phyloP scores from a whole-genome alignment of 2,113 vertebrate species.

The Epinephelus cyanopodus region DNA sequence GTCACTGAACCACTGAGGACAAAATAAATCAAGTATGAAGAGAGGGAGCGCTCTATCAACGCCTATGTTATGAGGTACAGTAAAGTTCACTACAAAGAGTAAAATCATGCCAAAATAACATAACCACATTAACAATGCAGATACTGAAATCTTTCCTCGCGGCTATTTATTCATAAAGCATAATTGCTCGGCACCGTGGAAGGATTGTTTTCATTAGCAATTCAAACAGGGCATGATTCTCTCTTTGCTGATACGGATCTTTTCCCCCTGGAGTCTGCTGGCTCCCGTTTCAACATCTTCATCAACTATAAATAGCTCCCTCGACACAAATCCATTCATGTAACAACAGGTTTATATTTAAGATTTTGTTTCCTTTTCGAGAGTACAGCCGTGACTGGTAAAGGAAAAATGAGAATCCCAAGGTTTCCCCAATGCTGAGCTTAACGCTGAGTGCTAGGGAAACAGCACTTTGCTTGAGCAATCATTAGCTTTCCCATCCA shows the following conservation, averaged over 20 bases:
- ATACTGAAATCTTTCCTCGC: slow-evolving; percentile 35
- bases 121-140: slow-evolving; percentile 25
- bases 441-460: slow-evolving; percentile 11
- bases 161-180: slow-evolving; percentile 63
- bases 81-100: background rate
- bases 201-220: slow-evolving; percentile 73
- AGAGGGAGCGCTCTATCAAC: background rate
- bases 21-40: background rate
- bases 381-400: background rate
- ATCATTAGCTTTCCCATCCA: slow-evolving; percentile 46
- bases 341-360: slow-evolving; percentile 31
- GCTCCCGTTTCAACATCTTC: slow-evolving; percentile 54
- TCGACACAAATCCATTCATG: slow-evolving; percentile 33
- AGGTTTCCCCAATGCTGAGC: background rate
- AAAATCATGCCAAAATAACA: slow-evolving; percentile 11
- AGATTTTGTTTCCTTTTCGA: slow-evolving; percentile 39
- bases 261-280: slow-evolving; percentile 39
- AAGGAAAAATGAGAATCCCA: background rate
- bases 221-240: slow-evolving; percentile 63
- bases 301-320: slow-evolving; percentile 58
- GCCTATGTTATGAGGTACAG: background rate
- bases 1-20: background rate
- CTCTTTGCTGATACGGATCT: slow-evolving; percentile 64
- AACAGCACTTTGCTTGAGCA: slow-evolving; percentile 34
- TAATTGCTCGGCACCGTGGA: slow-evolving; percentile 47